Evolutionary conservation across 1,140 invertebrate genomes (phyloP).

Genomic region (Bombus sylvicola): DNA sequence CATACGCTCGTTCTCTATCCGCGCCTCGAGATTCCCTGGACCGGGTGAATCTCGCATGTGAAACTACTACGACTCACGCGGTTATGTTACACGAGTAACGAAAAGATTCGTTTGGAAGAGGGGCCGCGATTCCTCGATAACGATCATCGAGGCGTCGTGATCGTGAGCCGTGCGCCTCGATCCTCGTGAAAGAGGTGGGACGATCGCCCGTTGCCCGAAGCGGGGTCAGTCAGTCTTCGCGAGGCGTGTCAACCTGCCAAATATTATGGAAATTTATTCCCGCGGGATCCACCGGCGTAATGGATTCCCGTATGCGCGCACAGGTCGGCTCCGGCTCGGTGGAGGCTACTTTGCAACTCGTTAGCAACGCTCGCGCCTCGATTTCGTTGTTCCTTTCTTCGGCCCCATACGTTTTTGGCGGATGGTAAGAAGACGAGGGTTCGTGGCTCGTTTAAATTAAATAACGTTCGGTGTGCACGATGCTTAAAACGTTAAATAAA

Average conservation of each 20-base stretch:
- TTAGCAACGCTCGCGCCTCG: conserved; percentile 52
- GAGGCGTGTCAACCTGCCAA: conserved; percentile 78
- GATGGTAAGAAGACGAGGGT: background rate
- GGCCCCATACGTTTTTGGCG: background rate
- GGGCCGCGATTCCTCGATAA: conserved; percentile 39
- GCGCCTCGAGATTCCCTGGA: conserved; percentile 1
- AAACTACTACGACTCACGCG: background rate
- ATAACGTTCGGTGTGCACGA: conserved; percentile 14
- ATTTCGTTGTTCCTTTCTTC: background rate
- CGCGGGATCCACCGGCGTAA: conserved; percentile 66
- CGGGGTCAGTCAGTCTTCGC: conserved; percentile 65
- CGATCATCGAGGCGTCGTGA: conserved; percentile 23
- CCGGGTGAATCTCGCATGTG: background rate
- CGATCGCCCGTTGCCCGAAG: conserved; percentile 59
- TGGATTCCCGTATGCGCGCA: conserved; percentile 68
- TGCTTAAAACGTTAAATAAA: conserved; percentile 26
- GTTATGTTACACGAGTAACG: background rate
- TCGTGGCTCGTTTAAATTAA: conserved; percentile 15
- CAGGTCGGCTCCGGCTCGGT: background rate
- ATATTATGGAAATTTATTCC: conserved; percentile 79
- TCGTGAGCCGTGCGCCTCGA: conserved; percentile 16
- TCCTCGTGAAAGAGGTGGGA: conserved; percentile 18
- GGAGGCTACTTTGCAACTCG: conserved; percentile 56
- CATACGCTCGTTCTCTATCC: conserved; percentile 36
- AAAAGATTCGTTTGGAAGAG: conserved; percentile 9